Conservation (phyloP, 2,113 vertebrate genomes). For the Phainopepla nitens region DNA sequence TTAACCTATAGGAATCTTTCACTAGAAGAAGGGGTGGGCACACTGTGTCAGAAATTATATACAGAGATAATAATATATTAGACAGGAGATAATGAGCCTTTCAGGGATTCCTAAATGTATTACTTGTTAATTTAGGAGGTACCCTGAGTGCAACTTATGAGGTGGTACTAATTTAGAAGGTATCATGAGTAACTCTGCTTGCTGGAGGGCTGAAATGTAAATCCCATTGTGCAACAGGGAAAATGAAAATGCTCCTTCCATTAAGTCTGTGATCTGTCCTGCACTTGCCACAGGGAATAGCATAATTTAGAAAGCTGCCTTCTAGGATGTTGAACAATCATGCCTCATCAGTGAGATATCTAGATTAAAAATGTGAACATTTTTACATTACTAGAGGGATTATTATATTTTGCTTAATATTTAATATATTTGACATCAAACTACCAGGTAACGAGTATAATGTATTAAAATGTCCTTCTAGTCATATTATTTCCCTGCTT, state of each 20-base stretch:
- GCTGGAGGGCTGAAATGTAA: slow-evolving; percentile 34
- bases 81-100: slow-evolving; percentile 34
- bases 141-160: slow-evolving; percentile 12
- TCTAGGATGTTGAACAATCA: slow-evolving; percentile 42
- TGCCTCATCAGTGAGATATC: slow-evolving; percentile 59
- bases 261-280: slow-evolving; percentile 52
- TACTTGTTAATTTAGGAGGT: slow-evolving; percentile 60
- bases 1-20: slow-evolving; percentile 10
- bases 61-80: slow-evolving; percentile 40
- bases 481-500: slow-evolving; percentile 46
- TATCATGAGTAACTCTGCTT: slow-evolving; percentile 26
- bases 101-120: slow-evolving; percentile 56
- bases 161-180: slow-evolving; percentile 60
- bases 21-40: neutral
- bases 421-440: slow-evolving; percentile 66
- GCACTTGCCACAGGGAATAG: slow-evolving; percentile 11
- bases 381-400: slow-evolving; percentile 65
- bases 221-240: neutral
- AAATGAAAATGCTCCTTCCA: slow-evolving; percentile 33
- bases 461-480: slow-evolving; percentile 59
- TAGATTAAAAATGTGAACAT: slow-evolving; percentile 65
- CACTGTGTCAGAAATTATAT: slow-evolving; percentile 17
- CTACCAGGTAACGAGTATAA: slow-evolving; percentile 43
- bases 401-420: slow-evolving; percentile 68
- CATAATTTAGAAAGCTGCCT: slow-evolving; percentile 62